Evolutionary conservation across 2,888 invertebrate genomes (phyloP).

Genomic region (Pristionchus entomophagus): DNA sequence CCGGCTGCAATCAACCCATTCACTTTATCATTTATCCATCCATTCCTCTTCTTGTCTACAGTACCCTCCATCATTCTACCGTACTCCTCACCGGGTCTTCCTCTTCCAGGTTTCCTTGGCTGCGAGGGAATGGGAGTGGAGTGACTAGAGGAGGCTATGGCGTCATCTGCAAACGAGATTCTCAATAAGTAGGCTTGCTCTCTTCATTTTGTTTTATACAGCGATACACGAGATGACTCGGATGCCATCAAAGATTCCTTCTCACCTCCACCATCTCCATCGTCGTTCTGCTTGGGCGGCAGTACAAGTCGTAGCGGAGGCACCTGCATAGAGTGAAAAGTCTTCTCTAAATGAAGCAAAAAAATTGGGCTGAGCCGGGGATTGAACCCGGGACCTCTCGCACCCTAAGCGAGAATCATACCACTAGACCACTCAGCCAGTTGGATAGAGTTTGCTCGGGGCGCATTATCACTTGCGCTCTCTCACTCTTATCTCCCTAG

Average conservation of each 20-base stretch:
- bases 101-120: neutral
- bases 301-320: constrained; percentile 35
- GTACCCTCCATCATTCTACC: no score
- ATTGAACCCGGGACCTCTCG: constrained; percentile 76
- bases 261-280: constrained; percentile 36
- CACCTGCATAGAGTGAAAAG: neutral
- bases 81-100: neutral
- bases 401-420: constrained; percentile 77
- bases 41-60: neutral
- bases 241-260: neutral
- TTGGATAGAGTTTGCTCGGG: neutral
- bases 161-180: neutral
- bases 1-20: neutral
- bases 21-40: no score
- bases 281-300: constrained; percentile 43
- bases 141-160: neutral
- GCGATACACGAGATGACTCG: neutral
- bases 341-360: neutral
- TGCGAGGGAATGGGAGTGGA: neutral
- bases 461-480: constrained; percentile 8
- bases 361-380: constrained; percentile 66
- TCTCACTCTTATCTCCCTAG: neutral
- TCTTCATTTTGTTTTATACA: neutral
- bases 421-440: constrained; percentile 76
- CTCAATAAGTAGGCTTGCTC: neutral